A percentile compares a stretch with the other conserved stretches of the same genome.
phyloP scores from a whole-genome alignment of 2,113 vertebrate genomes.

The Canis aureus region DNA sequence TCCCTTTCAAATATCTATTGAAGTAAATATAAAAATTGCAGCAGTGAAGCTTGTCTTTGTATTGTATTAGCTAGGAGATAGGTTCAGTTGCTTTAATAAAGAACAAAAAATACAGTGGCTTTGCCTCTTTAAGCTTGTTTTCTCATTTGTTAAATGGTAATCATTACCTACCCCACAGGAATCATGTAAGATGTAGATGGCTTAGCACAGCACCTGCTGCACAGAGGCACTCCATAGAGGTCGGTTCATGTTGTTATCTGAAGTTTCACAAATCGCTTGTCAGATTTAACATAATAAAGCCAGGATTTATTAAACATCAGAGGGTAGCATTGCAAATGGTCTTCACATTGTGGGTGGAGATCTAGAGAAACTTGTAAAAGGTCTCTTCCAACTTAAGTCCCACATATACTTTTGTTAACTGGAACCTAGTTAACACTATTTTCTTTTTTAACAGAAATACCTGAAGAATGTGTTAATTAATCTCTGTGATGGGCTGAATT shows the following conservation, averaged over 20 bases:
- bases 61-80: not conserved
- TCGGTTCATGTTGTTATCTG: not conserved
- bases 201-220: not conserved
- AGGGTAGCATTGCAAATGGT: not conserved
- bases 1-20: slow-evolving; percentile 43
- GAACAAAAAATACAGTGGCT: not conserved
- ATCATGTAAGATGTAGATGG: not conserved
- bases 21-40: slow-evolving; percentile 18
- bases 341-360: not conserved
- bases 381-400: not conserved
- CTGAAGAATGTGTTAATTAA: not conserved
- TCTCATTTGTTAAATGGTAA: not conserved
- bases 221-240: not conserved
- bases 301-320: not conserved
- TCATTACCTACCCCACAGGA: not conserved
- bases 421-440: not conserved
- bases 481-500: not conserved
- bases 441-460: slow-evolving; percentile 1
- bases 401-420: not conserved
- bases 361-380: not conserved
- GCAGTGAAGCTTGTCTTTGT: not conserved
- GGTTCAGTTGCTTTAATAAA: not conserved
- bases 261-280: too few relatives aligned
- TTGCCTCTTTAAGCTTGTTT: slow-evolving; percentile 33
- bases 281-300: not conserved